Conservation (phyloP, 2,888 invertebrate species). For the Unio pictorum region DNA sequence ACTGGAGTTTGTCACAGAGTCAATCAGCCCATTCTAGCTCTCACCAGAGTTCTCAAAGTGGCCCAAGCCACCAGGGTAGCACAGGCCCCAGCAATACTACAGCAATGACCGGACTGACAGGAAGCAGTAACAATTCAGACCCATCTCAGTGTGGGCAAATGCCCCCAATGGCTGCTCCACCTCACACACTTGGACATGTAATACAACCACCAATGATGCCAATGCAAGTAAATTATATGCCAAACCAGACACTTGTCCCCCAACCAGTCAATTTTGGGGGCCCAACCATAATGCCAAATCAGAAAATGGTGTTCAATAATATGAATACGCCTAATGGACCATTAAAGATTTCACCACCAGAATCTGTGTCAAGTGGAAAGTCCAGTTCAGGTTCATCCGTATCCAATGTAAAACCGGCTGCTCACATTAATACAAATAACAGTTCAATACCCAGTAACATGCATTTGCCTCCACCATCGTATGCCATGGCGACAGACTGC, state of each 20-base stretch:
- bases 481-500: conserved; percentile 39
- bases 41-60: conserved; percentile 63
- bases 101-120: conserved; percentile 72
- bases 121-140: conserved; percentile 61
- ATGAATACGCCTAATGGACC: conserved; percentile 44
- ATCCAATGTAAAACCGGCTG: conserved; percentile 35
- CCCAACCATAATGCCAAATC: conserved; percentile 25
- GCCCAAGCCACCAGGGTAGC: conserved; percentile 69
- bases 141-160: conserved; percentile 33
- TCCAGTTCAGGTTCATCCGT: conserved; percentile 57
- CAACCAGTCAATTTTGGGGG: conserved; percentile 7
- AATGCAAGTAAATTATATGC: conserved; percentile 22
- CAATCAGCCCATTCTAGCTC: conserved; percentile 63
- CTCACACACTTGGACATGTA: conserved; percentile 15
- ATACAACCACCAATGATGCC: no score
- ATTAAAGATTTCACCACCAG: conserved; percentile 62
- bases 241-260: conserved; percentile 34
- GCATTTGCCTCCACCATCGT: conserved; percentile 28
- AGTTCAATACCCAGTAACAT: conserved; percentile 19
- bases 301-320: conserved; percentile 41
- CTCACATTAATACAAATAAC: conserved; percentile 30
- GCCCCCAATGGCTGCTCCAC: conserved; percentile 21
- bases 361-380: conserved; percentile 63
- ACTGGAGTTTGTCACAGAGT: conserved; percentile 62
- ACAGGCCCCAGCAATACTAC: conserved; percentile 75